phyloP scores from a whole-genome alignment of 2,797 vertebrate genomes.

The Loriculus beryllinus region DNA sequence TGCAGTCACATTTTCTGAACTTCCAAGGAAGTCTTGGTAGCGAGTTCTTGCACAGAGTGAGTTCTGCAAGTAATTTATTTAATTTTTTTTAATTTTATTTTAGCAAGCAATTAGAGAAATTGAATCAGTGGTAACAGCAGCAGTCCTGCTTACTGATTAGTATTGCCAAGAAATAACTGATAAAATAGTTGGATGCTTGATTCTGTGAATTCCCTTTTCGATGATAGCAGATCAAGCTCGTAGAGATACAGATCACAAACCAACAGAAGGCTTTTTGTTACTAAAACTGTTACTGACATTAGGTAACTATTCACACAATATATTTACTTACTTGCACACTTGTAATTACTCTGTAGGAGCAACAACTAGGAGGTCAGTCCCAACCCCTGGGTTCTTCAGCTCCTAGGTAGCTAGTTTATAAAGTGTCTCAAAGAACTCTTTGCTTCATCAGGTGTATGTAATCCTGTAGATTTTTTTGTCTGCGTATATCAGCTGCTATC shows the following conservation, averaged over 20 bases:
- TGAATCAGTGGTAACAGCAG: background rate
- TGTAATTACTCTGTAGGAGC: background rate
- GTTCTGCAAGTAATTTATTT: background rate
- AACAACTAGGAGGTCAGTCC: background rate
- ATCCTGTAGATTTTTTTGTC: background rate
- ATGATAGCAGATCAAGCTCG: background rate
- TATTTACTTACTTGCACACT: accelerated
- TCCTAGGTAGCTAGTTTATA: background rate
- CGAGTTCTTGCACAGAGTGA: background rate
- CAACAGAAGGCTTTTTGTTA: background rate
- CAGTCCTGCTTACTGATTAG: background rate
- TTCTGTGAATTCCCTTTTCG: background rate
- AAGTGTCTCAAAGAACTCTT: background rate
- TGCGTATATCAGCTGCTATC: background rate
- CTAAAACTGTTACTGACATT: background rate
- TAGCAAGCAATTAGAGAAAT: background rate
- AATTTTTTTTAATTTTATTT: background rate
- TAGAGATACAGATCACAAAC: background rate
- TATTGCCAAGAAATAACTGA: background rate
- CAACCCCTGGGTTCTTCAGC: background rate
- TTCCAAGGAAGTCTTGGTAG: background rate
- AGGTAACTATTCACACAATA: background rate
- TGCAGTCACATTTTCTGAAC: background rate
- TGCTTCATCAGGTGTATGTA: background rate
- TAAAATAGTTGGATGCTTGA: background rate